phyloP scores from a whole-genome alignment of 2,797 vertebrate genomes.

The Manis javanica region DNA sequence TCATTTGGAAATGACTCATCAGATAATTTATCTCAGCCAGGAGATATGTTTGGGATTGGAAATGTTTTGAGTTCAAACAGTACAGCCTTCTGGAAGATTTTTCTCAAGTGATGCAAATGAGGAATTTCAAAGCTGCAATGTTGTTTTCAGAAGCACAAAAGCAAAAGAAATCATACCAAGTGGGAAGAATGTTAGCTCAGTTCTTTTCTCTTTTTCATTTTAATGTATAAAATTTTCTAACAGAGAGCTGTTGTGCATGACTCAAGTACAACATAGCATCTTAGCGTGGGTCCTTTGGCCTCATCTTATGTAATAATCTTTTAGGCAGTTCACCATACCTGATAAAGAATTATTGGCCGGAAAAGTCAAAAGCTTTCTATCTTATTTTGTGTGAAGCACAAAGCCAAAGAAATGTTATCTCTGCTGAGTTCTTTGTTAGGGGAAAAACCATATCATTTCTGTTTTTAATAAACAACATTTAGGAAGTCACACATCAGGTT shows the following conservation, averaged over 20 bases:
- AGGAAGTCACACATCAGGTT: neutral
- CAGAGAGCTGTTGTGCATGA: neutral
- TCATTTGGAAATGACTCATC: conserved; percentile 31
- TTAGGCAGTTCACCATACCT: neutral
- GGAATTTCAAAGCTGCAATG: conserved; percentile 25
- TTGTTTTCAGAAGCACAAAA: conserved; percentile 15
- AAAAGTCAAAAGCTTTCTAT: neutral
- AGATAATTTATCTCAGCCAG: conserved; percentile 32
- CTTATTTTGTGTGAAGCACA: neutral
- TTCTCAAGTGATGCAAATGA: conserved; percentile 4
- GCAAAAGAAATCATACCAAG: neutral
- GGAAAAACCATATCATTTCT: neutral
- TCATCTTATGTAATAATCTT: neutral
- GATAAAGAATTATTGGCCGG: neutral
- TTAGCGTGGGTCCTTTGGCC: neutral
- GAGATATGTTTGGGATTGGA: neutral
- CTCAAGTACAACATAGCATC: neutral
- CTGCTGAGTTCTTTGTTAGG: neutral
- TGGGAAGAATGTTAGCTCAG: neutral
- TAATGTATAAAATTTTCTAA: neutral
- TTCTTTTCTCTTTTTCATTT: conserved; percentile 2
- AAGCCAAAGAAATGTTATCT: neutral
- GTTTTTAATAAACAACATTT: neutral
- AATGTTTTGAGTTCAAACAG: conserved; percentile 5
- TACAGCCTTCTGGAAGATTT: conserved; percentile 12